Conservation (phyloP, 2,113 vertebrate species). For the Notiomystis cincta region DNA sequence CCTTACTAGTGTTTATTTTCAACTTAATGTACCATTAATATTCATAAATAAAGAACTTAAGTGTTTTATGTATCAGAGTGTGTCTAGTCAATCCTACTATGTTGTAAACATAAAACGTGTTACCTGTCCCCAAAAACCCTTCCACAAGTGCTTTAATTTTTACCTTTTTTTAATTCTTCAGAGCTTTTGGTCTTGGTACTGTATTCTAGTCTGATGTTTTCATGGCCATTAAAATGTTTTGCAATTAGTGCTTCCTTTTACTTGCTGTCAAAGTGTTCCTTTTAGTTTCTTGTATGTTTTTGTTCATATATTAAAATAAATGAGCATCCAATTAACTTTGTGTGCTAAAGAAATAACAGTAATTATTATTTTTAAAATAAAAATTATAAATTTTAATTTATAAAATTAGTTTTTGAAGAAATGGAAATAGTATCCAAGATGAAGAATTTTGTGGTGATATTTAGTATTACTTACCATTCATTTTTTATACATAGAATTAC, state of each 20-base stretch:
- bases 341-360: neutral
- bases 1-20: neutral
- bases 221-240: neutral
- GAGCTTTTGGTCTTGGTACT: neutral
- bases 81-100: neutral
- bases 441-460: neutral
- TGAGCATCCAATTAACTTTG: neutral
- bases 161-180: neutral
- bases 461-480: neutral
- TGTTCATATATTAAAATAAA: neutral
- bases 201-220: neutral
- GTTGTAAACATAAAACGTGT: neutral
- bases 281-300: neutral
- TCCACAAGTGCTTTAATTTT: neutral
- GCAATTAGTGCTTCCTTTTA: neutral
- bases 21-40: neutral
- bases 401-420: neutral
- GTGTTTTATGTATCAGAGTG: neutral
- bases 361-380: neutral
- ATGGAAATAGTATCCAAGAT: neutral
- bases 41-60: neutral
- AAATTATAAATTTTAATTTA: neutral
- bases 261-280: neutral
- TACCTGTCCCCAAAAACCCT: neutral
- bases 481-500: neutral